These are phyloP conservation scores for Mya arenaria DNA, from an alignment of 1,140 invertebrate species.

Conservation along the genomic window DNA sequence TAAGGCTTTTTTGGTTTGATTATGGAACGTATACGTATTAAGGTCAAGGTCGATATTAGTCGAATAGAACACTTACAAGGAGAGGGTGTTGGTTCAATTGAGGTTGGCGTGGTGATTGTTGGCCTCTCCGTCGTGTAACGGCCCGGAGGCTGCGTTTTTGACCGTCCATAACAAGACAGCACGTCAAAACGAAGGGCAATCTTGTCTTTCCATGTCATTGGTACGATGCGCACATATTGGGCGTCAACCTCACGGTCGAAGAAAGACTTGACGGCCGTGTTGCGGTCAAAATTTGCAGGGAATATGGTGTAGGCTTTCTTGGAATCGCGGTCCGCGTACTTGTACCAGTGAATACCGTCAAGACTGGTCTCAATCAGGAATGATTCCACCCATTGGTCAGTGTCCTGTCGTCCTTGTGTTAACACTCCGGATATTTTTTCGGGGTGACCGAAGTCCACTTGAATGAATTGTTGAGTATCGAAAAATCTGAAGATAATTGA, in stretches of 20 bases:
- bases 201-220: slow-evolving; percentile 58
- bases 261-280: slow-evolving; percentile 56
- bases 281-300: slow-evolving; percentile 63
- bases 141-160: not conserved
- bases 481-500: slow-evolving; percentile 7
- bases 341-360: slow-evolving; percentile 59
- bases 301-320: slow-evolving; percentile 48
- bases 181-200: slow-evolving; percentile 66
- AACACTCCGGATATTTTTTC: slow-evolving; percentile 89
- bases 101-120: too few species aligned
- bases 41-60: too few species aligned
- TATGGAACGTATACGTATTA: too few species aligned
- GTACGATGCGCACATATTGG: slow-evolving; percentile 59
- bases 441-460: slow-evolving; percentile 85
- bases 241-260: slow-evolving; percentile 64
- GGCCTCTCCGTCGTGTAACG: not conserved
- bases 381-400: slow-evolving; percentile 86
- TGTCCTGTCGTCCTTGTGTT: slow-evolving; percentile 83
- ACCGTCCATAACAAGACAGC: slow-evolving; percentile 61
- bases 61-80: too few species aligned
- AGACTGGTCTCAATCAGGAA: slow-evolving; percentile 84
- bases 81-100: too few species aligned
- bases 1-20: too few species aligned
- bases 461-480: slow-evolving; percentile 69
- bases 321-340: slow-evolving; percentile 39